Evolutionary conservation across 1,140 invertebrate genomes (phyloP), one percentile per base, ranked within the genome.

Genomic region (Trinorchestia longiramus): DNA sequence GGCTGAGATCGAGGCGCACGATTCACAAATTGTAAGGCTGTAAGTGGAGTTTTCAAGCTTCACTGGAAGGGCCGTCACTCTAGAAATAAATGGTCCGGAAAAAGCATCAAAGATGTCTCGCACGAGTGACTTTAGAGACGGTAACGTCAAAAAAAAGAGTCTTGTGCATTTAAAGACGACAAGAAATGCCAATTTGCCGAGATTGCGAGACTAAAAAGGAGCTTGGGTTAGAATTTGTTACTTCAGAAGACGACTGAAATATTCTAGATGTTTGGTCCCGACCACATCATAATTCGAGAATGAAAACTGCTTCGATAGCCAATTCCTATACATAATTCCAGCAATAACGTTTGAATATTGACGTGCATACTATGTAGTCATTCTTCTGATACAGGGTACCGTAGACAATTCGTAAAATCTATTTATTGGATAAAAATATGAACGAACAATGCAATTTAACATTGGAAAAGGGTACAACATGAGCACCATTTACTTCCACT

Each of bases 101-200:
- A 91, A 91, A 41, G 43, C 88, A 42, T 91, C 88, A 91, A 91
- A 91, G 41, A 91, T 43, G 88, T 43, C 43, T 91, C 62, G 62
- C 15, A 36, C 62, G 62, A 77, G 62, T 28, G 62, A 28, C 62
- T 77, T 77, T 77, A 77, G 11, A 36, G 62, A 77, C 62, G 62
- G 28, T 77, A 77, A 77, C 62, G 62, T 77, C 62, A 23, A 77
- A 77, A 77, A n/a, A 77, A 77, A 77, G 15, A 77, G 62, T 77
- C 62, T 28, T 77, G 28, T 11, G 62, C 62, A 77, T 77, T 11
- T 77, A 77, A 77, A 77, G 62, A 77, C 62, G 62, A 77, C 62
- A 77, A 77, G 62, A 77, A 77, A 77, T 11, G 47, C 8, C 47
- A 53, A 53, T 53, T 53, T 53, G 47, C 47, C 19, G 47, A 53